Conservation (phyloP, 2,888 invertebrate species). For the Catocala nupta region DNA sequence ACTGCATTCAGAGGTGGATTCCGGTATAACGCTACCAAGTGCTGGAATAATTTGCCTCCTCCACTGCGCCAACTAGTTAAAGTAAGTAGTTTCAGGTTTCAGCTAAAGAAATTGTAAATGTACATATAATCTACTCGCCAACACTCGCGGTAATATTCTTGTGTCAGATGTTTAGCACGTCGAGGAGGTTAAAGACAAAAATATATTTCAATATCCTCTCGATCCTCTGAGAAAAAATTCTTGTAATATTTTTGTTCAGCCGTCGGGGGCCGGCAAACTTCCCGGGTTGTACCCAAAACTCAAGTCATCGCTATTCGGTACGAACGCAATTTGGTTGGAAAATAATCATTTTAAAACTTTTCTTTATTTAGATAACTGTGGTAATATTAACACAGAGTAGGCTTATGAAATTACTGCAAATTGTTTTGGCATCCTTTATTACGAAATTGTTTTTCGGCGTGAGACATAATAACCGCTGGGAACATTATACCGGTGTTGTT, state of each 20-base stretch:
- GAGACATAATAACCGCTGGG: conserved; percentile 33
- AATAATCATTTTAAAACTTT: conserved; percentile 66
- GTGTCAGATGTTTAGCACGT: conserved; percentile 32
- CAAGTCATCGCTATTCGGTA: conserved; percentile 67
- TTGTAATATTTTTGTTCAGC: conserved; percentile 63
- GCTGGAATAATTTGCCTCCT: too few species aligned
- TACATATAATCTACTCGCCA: background rate
- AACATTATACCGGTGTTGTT: conserved; percentile 38
- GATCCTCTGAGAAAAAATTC: conserved; percentile 48
- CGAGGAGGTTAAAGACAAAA: conserved; percentile 43
- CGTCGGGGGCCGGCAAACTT: conserved; percentile 53
- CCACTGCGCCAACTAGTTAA: too few species aligned
- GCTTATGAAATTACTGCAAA: conserved; percentile 47
- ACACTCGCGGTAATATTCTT: conserved; percentile 10
- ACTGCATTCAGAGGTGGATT: too few species aligned
- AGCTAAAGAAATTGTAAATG: too few species aligned
- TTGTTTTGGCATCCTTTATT: conserved; percentile 43
- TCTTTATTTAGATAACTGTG: conserved; percentile 46
- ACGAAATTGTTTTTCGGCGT: conserved; percentile 35
- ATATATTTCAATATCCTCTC: conserved; percentile 59
- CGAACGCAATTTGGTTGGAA: conserved; percentile 64
- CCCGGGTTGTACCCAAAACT: conserved; percentile 61
- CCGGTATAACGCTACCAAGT: too few species aligned
- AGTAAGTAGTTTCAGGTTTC: too few species aligned
- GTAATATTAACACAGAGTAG: conserved; percentile 46